These are phyloP conservation scores for Aphidius ervi DNA, from an alignment of 1,140 invertebrate species.

Conservation along the genomic window DNA sequence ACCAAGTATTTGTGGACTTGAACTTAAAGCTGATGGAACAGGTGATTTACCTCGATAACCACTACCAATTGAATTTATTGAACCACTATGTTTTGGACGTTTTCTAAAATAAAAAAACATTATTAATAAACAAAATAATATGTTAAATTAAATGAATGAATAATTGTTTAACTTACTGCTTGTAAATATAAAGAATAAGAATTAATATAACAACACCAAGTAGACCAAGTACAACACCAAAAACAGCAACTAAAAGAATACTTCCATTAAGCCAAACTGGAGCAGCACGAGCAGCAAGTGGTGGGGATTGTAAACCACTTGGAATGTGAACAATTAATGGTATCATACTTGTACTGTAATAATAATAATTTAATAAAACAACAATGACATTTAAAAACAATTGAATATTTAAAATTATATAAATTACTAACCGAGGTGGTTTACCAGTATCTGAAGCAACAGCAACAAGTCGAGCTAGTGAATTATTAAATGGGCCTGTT, in stretches of 20 bases:
- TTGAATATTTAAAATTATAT: conserved; percentile 40
- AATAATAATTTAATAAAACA: conserved; percentile 15
- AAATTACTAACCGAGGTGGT: conserved; percentile 56
- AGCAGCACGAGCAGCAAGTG: conserved; percentile 51
- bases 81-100: conserved; percentile 50
- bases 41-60: conserved; percentile 49
- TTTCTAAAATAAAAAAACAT: conserved; percentile 42
- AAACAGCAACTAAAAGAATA: conserved; percentile 63
- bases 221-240: conserved; percentile 67
- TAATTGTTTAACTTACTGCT: conserved; percentile 58
- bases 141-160: conserved; percentile 3
- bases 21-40: conserved; percentile 43
- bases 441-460: conserved; percentile 76
- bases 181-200: conserved; percentile 71
- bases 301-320: conserved; percentile 50
- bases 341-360: conserved; percentile 60
- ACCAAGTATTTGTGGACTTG: conserved; percentile 47
- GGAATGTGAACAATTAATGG: conserved; percentile 72
- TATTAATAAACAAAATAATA: conserved; percentile 2
- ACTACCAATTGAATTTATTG: conserved; percentile 45
- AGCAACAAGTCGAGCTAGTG: conserved; percentile 63
- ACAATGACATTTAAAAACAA: conserved; percentile 14
- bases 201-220: conserved; percentile 70
- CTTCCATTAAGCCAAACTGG: conserved; percentile 52
- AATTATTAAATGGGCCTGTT: conserved; percentile 58